Percentiles rank a stretch among this genome's conserved stretches.
These are phyloP conservation scores for Temnothorax curvispinosus DNA, from an alignment of 1,140 invertebrate species.

Conservation along the genomic window DNA sequence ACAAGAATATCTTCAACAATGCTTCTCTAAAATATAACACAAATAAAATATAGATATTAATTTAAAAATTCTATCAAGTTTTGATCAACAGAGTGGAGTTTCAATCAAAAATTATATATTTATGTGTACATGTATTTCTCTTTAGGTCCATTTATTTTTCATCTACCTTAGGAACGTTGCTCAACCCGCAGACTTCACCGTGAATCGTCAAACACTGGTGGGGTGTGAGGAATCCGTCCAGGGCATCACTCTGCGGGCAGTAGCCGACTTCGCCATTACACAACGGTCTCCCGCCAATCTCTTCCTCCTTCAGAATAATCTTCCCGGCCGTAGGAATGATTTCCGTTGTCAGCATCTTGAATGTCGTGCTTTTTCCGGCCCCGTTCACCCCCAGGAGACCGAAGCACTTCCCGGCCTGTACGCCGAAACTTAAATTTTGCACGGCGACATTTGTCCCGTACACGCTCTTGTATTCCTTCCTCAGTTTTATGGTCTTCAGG, in stretches of 20 bases:
- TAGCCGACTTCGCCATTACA: conserved; percentile 88
- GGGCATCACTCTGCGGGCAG: conserved; percentile 94
- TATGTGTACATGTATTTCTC: not conserved
- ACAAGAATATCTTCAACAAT: not conserved
- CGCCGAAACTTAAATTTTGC: conserved; percentile 89
- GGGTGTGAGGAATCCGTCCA: conserved; percentile 90
- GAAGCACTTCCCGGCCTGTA: conserved; percentile 93
- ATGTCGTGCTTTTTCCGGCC: conserved; percentile 96
- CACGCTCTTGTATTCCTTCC: conserved; percentile 84
- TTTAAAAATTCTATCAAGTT: not conserved
- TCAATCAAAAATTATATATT: not conserved
- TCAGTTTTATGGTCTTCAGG: conserved; percentile 82
- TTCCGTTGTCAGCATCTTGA: conserved; percentile 93
- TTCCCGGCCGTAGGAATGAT: conserved; percentile 86
- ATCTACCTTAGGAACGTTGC: conserved; percentile 79
- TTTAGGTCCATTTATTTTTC: not conserved
- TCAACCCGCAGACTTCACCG: conserved; percentile 83
- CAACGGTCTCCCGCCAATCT: conserved; percentile 80
- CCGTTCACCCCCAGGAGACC: conserved; percentile 93
- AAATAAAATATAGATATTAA: not conserved
- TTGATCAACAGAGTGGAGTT: not conserved
- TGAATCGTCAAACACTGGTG: conserved; percentile 87
- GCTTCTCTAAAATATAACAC: not conserved
- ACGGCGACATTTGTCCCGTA: conserved; percentile 87
- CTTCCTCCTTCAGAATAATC: conserved; percentile 83